Conservation (phyloP, 2,888 invertebrate species). For the Nemurella pictetii region DNA sequence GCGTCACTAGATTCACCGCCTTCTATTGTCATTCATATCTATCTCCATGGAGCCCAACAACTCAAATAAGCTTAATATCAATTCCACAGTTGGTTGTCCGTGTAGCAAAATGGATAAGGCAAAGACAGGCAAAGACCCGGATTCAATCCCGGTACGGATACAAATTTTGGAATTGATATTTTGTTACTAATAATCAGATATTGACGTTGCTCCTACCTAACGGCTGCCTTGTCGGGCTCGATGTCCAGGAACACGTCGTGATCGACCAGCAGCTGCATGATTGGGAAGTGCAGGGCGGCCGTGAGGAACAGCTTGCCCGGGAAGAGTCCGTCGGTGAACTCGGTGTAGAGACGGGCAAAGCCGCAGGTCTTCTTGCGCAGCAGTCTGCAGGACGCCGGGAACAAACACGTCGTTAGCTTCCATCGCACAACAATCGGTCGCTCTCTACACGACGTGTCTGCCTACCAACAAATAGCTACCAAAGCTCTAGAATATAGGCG, state of each 20-base stretch:
- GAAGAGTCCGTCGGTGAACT: constrained; percentile 86
- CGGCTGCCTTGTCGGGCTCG: constrained; percentile 82
- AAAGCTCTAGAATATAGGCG: no score
- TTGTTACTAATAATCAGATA: constrained; percentile 21
- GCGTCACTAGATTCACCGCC: no score
- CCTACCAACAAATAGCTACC: no score
- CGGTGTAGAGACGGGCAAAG: constrained; percentile 82
- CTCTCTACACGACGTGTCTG: no score
- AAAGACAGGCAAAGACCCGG: no score
- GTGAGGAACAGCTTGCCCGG: constrained; percentile 92
- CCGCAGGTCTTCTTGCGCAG: constrained; percentile 84
- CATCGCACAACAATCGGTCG: no score
- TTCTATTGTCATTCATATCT: no score
- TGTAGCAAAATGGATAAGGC: no score
- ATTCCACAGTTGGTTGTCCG: not conserved
- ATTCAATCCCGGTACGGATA: no score
- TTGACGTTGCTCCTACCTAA: constrained; percentile 57
- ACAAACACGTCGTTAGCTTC: no score
- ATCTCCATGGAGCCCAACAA: no score
- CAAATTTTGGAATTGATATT: no score
- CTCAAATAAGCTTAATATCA: not conserved
- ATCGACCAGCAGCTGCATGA: constrained; percentile 87
- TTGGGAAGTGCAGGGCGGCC: constrained; percentile 87
- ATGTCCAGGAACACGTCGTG: constrained; percentile 91
- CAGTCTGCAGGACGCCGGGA: constrained; percentile 63